Conservation (phyloP, 2,888 invertebrate species). For the Pandemis heparana region DNA sequence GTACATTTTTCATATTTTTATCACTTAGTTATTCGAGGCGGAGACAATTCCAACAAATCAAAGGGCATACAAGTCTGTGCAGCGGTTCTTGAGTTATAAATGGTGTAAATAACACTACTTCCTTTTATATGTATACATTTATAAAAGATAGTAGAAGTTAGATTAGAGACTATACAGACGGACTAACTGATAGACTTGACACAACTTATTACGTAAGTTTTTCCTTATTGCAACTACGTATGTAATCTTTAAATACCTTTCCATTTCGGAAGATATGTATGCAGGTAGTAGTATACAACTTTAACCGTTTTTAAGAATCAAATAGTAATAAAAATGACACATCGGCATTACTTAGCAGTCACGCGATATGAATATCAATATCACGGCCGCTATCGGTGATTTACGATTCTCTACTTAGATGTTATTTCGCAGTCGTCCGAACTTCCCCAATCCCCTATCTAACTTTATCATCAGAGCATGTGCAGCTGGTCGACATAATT, state of each 20-base stretch:
- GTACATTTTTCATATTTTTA: too few relatives aligned
- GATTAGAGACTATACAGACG: neutral
- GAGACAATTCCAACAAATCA: too few relatives aligned
- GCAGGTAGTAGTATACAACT: neutral
- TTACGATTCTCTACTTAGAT: slow-evolving; percentile 7
- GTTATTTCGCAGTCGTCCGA: slow-evolving; percentile 15
- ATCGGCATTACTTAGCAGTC: neutral
- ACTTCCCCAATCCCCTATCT: slow-evolving; percentile 18
- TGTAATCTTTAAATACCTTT: neutral
- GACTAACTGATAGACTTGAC: neutral
- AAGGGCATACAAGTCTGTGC: too few relatives aligned
- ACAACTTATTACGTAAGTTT: neutral
- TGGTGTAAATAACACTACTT: too few relatives aligned
- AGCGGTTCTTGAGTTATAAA: too few relatives aligned
- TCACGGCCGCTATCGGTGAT: slow-evolving; percentile 20
- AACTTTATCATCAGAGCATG: slow-evolving; percentile 16
- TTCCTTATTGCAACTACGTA: neutral
- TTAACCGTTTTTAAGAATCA: neutral
- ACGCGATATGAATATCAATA: slow-evolving; percentile 11
- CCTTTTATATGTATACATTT: too few relatives aligned
- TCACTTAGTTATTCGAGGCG: too few relatives aligned
- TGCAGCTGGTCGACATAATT: slow-evolving; percentile 23
- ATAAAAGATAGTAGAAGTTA: too few relatives aligned
- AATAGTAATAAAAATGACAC: neutral
- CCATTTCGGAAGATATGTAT: neutral